Evolutionary conservation across 2,888 invertebrate species (phyloP).

Genomic region (Acanthosepion pharaonis): DNA sequence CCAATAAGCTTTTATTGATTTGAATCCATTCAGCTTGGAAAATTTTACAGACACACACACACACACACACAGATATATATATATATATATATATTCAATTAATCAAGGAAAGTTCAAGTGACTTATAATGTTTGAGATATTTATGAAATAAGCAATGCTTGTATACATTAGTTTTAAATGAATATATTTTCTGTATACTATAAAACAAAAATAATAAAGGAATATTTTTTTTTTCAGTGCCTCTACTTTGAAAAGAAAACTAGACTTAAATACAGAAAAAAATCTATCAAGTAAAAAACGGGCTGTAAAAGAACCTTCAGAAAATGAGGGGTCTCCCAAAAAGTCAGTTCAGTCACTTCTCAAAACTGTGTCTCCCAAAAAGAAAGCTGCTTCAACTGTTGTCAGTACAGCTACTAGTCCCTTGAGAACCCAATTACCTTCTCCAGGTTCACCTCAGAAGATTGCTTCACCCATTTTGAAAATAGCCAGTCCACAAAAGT

Average conservation of each 20-base stretch:
- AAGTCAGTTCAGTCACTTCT: neutral
- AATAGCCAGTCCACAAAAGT: neutral
- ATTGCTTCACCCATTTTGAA: neutral
- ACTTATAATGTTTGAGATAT: too few species aligned
- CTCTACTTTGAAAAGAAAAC: constrained; percentile 37
- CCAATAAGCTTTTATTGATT: too few species aligned
- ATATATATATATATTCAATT: too few species aligned
- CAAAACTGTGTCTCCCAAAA: neutral
- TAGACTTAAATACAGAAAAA: neutral
- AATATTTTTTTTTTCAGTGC: constrained; percentile 40
- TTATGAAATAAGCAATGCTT: neutral
- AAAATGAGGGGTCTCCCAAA: neutral
- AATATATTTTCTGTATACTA: neutral
- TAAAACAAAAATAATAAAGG: neutral
- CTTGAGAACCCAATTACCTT: neutral
- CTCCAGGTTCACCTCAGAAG: neutral
- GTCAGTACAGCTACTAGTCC: neutral
- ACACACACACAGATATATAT: too few species aligned
- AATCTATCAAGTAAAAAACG: neutral
- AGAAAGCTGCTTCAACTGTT: neutral
- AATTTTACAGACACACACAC: too few species aligned
- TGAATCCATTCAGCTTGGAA: too few species aligned
- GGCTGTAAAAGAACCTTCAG: neutral
- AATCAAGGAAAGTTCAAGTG: too few species aligned
- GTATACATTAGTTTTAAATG: neutral